phyloP scores from a whole-genome alignment of 1,140 invertebrate species.

The Gonatopus flavifemur region DNA sequence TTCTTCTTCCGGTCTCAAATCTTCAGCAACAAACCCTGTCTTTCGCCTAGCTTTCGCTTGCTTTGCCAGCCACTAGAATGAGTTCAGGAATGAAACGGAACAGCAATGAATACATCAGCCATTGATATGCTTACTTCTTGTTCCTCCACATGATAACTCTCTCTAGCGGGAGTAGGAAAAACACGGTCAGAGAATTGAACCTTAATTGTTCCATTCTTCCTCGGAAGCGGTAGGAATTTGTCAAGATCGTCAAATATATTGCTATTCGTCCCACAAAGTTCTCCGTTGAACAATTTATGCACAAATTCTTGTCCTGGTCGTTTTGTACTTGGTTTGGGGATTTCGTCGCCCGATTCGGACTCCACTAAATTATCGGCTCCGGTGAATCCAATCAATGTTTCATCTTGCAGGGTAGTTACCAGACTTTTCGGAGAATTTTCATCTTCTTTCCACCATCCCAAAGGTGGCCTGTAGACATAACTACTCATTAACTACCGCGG shows the following conservation, averaged over 20 bases:
- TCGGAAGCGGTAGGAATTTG: slow-evolving; percentile 59
- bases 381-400: background rate
- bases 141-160: slow-evolving; percentile 74
- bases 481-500: too few species aligned
- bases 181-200: slow-evolving; percentile 75
- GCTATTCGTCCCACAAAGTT: slow-evolving; percentile 22
- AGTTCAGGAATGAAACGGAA: background rate
- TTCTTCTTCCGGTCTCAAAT: slow-evolving; percentile 78
- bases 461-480: slow-evolving; percentile 25
- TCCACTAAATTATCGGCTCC: slow-evolving; percentile 22
- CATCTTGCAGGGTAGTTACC: background rate
- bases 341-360: slow-evolving; percentile 28
- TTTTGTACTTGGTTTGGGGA: slow-evolving; percentile 8
- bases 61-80: slow-evolving; percentile 74
- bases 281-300: slow-evolving; percentile 28
- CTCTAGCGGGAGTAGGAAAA: slow-evolving; percentile 81
- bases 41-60: slow-evolving; percentile 72
- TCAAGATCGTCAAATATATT: slow-evolving; percentile 30
- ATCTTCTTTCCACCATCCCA: slow-evolving; percentile 39
- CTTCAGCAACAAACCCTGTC: slow-evolving; percentile 72
- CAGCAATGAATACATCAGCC: background rate
- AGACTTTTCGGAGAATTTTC: slow-evolving; percentile 2
- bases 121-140: slow-evolving; percentile 61
- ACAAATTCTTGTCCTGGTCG: slow-evolving; percentile 29
- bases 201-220: slow-evolving; percentile 63